A percentile compares a stretch with the other conserved stretches of the same genome.
Conservation (phyloP, 1,140 invertebrate species). For the Goniozus legneri region DNA sequence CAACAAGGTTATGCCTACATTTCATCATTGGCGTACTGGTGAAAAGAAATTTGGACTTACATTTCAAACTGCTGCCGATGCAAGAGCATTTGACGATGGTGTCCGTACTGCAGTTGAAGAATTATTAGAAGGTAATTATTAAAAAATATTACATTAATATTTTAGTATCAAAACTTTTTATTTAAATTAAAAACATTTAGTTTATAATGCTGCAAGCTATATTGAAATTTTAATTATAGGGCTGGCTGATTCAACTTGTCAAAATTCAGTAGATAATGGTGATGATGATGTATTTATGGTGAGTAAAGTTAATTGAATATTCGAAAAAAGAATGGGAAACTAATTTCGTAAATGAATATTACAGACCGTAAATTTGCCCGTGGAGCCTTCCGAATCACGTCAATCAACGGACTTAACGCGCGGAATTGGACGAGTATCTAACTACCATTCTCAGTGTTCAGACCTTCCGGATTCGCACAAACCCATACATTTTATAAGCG, state of each 20-base stretch:
- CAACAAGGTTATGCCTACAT: conserved; percentile 96
- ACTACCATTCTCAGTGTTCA: conserved; percentile 41
- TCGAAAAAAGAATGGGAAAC: conserved; percentile 9
- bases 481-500: conserved; percentile 40
- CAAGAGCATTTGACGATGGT: conserved; percentile 89
- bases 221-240: conserved; percentile 38
- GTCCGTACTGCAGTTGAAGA: conserved; percentile 87
- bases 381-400: conserved; percentile 66
- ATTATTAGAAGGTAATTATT: conserved; percentile 82
- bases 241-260: conserved; percentile 54
- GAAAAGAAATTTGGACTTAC: conserved; percentile 93
- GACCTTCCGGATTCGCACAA: conserved; percentile 41
- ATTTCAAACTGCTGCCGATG: conserved; percentile 91
- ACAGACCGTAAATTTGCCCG: conserved; percentile 76
- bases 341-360: conserved; percentile 29
- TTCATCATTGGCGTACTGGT: conserved; percentile 95
- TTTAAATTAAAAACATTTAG: not conserved
- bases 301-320: conserved; percentile 32
- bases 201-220: not conserved
- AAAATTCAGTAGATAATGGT: conserved; percentile 61
- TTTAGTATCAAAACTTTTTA: not conserved
- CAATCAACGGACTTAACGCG: conserved; percentile 62
- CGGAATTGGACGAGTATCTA: conserved; percentile 33
- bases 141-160: not conserved
- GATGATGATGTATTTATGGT: conserved; percentile 87